phyloP scores from a whole-genome alignment of 2,888 invertebrate species.

The Tetheella fluctuosa region DNA sequence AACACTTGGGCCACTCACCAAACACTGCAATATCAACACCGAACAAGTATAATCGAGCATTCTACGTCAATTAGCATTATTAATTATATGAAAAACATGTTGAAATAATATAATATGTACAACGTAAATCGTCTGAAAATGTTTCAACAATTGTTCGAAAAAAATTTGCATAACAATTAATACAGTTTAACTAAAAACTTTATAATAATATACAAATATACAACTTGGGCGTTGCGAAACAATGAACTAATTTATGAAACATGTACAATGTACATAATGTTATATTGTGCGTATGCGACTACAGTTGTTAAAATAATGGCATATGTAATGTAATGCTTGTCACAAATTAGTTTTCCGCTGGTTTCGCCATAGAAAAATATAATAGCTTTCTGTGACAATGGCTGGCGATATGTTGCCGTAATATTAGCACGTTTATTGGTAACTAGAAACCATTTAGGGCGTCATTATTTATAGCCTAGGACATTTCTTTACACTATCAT shows the following conservation, averaged over 20 bases:
- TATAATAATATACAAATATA: constrained; percentile 27
- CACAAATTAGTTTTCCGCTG: constrained; percentile 29
- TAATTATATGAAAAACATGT: constrained; percentile 50
- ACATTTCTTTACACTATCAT: too few relatives aligned
- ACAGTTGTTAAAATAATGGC: constrained; percentile 43
- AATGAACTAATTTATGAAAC: constrained; percentile 61
- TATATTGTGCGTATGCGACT: constrained; percentile 20
- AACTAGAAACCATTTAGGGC: too few relatives aligned
- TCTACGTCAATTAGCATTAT: constrained; percentile 62
- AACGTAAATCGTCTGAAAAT: constrained; percentile 48
- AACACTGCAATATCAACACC: constrained; percentile 16
- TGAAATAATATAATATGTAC: constrained; percentile 34
- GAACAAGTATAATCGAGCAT: constrained; percentile 30
- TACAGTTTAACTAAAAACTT: constrained; percentile 39
- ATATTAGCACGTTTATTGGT: neutral
- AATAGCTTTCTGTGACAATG: constrained; percentile 27
- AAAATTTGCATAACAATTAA: constrained; percentile 57
- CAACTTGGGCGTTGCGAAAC: constrained; percentile 49
- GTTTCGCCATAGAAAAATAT: constrained; percentile 16
- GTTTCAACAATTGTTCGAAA: constrained; percentile 33
- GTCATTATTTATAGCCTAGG: too few relatives aligned
- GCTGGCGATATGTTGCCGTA: neutral
- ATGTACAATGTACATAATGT: constrained; percentile 32
- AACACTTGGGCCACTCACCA: constrained; percentile 14
- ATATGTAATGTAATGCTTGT: constrained; percentile 35